Evolutionary conservation across 1,140 invertebrate species (phyloP).

Genomic region (Trichoplusia ni): DNA sequence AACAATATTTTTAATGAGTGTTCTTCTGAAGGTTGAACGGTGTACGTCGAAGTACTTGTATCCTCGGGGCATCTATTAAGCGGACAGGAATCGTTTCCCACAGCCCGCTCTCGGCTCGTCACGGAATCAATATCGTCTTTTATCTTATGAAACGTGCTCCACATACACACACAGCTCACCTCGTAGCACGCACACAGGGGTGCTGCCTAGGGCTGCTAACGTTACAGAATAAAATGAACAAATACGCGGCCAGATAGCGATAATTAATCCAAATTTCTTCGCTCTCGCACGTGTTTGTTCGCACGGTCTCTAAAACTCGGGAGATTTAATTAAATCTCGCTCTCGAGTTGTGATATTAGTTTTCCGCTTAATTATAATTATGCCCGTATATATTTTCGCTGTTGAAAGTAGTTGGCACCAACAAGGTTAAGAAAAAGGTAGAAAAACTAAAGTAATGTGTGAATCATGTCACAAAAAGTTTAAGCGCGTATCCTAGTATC

Average conservation of each 20-base stretch:
- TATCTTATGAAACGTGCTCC: conserved; percentile 78
- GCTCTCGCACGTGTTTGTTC: conserved; percentile 46
- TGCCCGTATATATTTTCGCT: conserved; percentile 1
- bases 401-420: not conserved
- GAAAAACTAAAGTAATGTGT: not conserved
- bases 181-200: conserved; percentile 37
- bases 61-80: conserved; percentile 77
- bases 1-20: conserved; percentile 37
- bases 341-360: conserved; percentile 52
- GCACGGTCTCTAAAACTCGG: conserved; percentile 42
- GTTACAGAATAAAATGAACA: conserved; percentile 46
- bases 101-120: conserved; percentile 72
- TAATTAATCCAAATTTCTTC: conserved; percentile 68
- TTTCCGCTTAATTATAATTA: conserved; percentile 45
- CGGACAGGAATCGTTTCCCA: conserved; percentile 76
- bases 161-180: conserved; percentile 58
- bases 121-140: conserved; percentile 80
- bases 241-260: conserved; percentile 45
- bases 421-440: not conserved
- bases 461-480: conserved; percentile 49
- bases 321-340: conserved; percentile 58
- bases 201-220: conserved; percentile 45
- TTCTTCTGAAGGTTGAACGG: conserved; percentile 36
- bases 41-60: conserved; percentile 35
- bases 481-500: conserved; percentile 47